Conservation (phyloP, 2,113 vertebrate species). For the Alces alces region DNA sequence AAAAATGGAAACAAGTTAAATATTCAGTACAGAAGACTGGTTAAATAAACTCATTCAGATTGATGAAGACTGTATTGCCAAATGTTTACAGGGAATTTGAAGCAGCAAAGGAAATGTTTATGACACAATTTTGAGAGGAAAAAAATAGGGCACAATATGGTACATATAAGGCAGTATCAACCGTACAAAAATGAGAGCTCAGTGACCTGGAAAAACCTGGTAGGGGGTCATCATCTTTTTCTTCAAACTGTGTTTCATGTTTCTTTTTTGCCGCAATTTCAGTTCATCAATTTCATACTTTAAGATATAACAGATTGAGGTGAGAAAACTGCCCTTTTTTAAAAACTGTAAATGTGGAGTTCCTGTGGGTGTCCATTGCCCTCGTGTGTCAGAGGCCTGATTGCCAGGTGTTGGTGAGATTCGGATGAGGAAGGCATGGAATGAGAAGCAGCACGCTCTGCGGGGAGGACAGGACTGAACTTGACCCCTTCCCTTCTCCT, state of each 20-base stretch:
- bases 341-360: background rate
- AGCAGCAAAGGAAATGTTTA: conserved; percentile 41
- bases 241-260: background rate
- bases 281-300: background rate
- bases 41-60: conserved; percentile 48
- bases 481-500: background rate
- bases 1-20: background rate
- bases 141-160: background rate
- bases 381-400: background rate
- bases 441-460: background rate
- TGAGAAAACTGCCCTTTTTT: background rate
- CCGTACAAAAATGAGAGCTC: background rate
- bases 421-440: accelerated
- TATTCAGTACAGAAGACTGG: background rate
- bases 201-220: accelerated
- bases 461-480: background rate
- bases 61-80: background rate
- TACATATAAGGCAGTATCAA: background rate
- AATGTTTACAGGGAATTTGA: conserved; percentile 13
- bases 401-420: accelerated
- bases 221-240: background rate
- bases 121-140: background rate
- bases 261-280: background rate
- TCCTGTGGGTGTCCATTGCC: background rate
- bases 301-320: background rate